Conservation (phyloP, 1,140 invertebrate genomes). For the Chironomus striatipennis region DNA sequence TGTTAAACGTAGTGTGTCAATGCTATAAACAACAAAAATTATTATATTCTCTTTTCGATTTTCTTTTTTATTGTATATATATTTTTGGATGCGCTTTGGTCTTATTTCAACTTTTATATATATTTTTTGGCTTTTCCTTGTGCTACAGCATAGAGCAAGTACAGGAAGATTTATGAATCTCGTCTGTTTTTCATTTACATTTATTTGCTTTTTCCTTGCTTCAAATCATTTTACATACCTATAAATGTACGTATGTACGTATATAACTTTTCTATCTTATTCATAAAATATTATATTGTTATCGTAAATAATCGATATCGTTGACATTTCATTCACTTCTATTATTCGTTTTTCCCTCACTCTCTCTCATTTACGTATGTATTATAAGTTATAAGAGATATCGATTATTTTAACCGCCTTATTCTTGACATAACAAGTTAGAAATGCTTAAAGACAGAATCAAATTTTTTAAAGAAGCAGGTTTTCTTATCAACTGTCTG, state of each 20-base stretch:
- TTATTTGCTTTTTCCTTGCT: not conserved
- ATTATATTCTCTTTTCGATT: no score
- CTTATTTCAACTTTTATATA: not conserved
- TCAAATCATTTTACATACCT: no score
- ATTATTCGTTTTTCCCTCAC: not conserved
- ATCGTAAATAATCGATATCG: conserved; percentile 13
- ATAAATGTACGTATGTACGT: not conserved
- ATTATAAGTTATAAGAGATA: conserved; percentile 8
- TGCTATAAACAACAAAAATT: no score
- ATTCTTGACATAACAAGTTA: not conserved
- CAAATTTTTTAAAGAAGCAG: not conserved
- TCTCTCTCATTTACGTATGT: not conserved
- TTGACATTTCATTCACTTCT: conserved; percentile 7
- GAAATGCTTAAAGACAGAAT: not conserved
- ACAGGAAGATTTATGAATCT: not conserved
- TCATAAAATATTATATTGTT: conserved; percentile 15
- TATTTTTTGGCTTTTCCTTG: not conserved
- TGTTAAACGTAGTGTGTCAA: no score
- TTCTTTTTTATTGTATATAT: no score
- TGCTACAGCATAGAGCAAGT: not conserved
- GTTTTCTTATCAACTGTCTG: not conserved
- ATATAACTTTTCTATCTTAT: not conserved
- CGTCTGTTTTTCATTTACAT: not conserved
- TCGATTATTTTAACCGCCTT: conserved; percentile 13
- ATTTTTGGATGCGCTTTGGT: no score